phyloP scores from a whole-genome alignment of 2,113 vertebrate species.

The Odontophorus gujanensis region DNA sequence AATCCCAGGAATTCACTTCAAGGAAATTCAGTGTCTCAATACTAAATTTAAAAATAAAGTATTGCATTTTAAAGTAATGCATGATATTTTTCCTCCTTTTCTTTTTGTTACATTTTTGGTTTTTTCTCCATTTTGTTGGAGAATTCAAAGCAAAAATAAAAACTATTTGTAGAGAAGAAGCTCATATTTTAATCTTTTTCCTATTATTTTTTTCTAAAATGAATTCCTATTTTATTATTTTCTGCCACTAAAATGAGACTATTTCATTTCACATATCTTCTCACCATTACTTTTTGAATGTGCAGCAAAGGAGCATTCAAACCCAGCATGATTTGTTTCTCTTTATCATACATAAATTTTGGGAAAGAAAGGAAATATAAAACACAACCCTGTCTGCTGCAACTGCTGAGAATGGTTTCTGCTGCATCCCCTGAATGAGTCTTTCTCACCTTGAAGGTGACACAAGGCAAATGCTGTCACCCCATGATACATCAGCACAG shows the following conservation, averaged over 20 bases:
- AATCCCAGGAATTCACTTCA: not conserved
- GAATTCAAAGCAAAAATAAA: not conserved
- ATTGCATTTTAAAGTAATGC: not conserved
- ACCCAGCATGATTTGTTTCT: not conserved
- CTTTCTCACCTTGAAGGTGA: fast-evolving
- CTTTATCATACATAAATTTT: not conserved
- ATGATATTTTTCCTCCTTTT: fast-evolving
- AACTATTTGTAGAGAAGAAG: not conserved
- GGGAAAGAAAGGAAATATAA: not conserved
- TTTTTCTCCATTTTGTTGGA: no score
- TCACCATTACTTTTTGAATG: not conserved
- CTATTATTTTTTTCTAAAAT: not conserved
- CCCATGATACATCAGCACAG: fast-evolving
- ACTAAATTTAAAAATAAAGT: not conserved
- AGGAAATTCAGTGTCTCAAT: not conserved
- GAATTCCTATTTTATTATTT: not conserved
- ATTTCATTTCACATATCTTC: not conserved
- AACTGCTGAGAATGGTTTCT: no score
- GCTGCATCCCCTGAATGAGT: fast-evolving
- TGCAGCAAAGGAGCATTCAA: not conserved
- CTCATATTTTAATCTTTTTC: not conserved
- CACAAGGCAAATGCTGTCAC: fast-evolving
- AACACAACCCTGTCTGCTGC: not conserved
- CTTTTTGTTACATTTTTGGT: not conserved
- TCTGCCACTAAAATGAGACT: not conserved